Base-by-base conservation (phyloP, 2,888 invertebrate species). In the Abrostola tripartita region DNA sequence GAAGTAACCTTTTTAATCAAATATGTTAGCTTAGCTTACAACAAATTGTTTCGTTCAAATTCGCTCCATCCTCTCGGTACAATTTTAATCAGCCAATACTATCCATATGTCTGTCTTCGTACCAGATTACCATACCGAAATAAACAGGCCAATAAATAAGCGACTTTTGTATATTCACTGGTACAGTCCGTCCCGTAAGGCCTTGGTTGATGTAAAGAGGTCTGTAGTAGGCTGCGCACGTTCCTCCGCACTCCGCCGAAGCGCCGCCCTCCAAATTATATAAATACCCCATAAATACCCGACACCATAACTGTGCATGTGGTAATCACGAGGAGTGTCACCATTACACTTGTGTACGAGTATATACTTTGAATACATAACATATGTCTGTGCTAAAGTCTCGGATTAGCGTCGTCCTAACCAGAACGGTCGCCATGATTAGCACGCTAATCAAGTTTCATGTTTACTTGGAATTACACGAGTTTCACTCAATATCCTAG, bases 181-280 rank as follows among this genome's bases (percentile, higher is more conserved):
- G 41, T 60, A 37, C 60, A 81, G 70, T 74, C 64, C 79, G 71
- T 71, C 75, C 69, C 68, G 44, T 65, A 52, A 63, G 60, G 59
- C 74, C 69, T 77, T 71, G 71, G 58, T 41, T 64, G 61, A 49
- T 61, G 60, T 83, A 85, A 85, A 67, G 69, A 80, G 84, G 82
- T 50, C 61, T 51, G 80, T 78, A 79, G 84, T 83, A 85, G 69
- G 79, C 85, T 47, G 52, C 67, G 74, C 85, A 85, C 85, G 85
- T 85, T 53, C 55, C 68, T 68, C 67, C 69, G 55, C 74, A 59
- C 68, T 65, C 60, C 72, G 69, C 70, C 79, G 73, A 68, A 64
- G 64, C 78, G 74, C 81, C 80, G 70, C 63, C 37, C 63, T 77
- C 75, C 75, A 65, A 80, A 81, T 81, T 81, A 80, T 81, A 75